Evolutionary conservation across 2,888 invertebrate species (phyloP).

Genomic region (Epicampocera succincta): DNA sequence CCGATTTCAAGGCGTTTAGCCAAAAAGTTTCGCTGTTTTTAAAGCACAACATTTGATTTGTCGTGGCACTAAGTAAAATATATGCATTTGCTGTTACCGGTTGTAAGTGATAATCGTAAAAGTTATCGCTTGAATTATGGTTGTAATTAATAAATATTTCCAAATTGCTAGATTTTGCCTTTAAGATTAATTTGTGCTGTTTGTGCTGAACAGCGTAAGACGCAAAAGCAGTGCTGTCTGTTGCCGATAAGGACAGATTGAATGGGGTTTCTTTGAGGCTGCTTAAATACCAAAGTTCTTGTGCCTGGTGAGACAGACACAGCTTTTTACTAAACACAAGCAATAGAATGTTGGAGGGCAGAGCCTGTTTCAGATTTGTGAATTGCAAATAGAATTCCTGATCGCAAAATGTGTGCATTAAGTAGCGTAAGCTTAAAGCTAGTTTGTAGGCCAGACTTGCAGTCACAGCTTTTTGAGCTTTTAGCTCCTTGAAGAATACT

Average conservation of each 20-base stretch:
- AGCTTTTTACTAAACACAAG: conserved; percentile 69
- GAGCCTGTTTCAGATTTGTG: conserved; percentile 73
- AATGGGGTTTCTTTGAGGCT: conserved; percentile 29
- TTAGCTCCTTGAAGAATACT: conserved; percentile 72
- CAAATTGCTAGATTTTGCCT: conserved; percentile 19
- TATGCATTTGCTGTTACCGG: conserved; percentile 17
- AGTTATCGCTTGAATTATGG: conserved; percentile 44
- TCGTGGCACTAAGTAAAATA: conserved; percentile 35
- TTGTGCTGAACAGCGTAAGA: conserved; percentile 24
- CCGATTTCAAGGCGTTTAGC: conserved; percentile 12
- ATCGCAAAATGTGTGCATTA: conserved; percentile 17
- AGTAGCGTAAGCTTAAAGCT: conserved; percentile 69
- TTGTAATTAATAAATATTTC: conserved; percentile 54
- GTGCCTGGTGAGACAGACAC: conserved; percentile 55
- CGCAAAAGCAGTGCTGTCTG: conserved; percentile 16
- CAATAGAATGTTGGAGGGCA: conserved; percentile 66
- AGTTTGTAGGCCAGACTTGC: conserved; percentile 67
- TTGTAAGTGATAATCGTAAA: conserved; percentile 50
- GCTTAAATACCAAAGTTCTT: not conserved
- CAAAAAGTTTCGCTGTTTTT: conserved; percentile 32
- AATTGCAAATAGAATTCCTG: conserved; percentile 59
- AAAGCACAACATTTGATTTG: conserved; percentile 53
- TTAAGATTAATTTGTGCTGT: conserved; percentile 53
- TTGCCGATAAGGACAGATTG: conserved; percentile 31
- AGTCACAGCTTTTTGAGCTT: conserved; percentile 43